A percentile compares a stretch with the other conserved stretches of the same genome.
phyloP scores from a whole-genome alignment of 2,797 vertebrate genomes.

The Anisognathus igniventris region DNA sequence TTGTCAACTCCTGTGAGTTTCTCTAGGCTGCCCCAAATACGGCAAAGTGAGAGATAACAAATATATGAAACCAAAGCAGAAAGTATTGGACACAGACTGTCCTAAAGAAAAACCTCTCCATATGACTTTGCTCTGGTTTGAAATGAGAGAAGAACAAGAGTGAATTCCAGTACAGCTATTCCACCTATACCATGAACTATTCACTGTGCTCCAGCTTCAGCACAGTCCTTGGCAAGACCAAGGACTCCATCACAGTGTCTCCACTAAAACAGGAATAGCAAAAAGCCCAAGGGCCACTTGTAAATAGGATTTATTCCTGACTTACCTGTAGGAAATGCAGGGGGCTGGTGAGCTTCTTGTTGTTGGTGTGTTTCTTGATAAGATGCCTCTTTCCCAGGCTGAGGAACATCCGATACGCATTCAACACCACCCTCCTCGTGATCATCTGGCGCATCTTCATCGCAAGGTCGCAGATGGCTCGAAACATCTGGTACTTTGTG shows the following conservation, averaged over 20 bases:
- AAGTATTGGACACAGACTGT: not conserved
- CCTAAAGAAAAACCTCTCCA: not conserved
- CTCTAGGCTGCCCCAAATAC: not conserved
- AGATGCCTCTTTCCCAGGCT: conserved; percentile 74
- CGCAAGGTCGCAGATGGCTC: conserved; percentile 91
- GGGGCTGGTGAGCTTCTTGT: not conserved
- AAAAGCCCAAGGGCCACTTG: not conserved
- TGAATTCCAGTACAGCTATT: not conserved
- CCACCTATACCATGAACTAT: not conserved
- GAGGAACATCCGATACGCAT: conserved; percentile 90
- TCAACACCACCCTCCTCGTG: conserved; percentile 88
- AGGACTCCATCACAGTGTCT: not conserved
- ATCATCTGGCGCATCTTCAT: conserved; percentile 95
- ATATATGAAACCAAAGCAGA: not conserved
- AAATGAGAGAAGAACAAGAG: not conserved
- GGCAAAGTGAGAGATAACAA: not conserved
- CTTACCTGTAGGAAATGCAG: not conserved
- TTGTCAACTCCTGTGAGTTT: not conserved
- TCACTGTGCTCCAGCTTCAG: not conserved
- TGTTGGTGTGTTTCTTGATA: not conserved
- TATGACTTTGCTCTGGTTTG: not conserved
- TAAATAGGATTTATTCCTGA: not conserved
- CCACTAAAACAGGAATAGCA: not conserved
- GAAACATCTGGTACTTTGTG: conserved; percentile 95
- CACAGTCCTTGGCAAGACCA: not conserved